Percentiles rank a stretch among this genome's conserved stretches.
Evolutionary conservation across 1,140 invertebrate genomes (phyloP).

Genomic region (Sesamia nonagrioides): DNA sequence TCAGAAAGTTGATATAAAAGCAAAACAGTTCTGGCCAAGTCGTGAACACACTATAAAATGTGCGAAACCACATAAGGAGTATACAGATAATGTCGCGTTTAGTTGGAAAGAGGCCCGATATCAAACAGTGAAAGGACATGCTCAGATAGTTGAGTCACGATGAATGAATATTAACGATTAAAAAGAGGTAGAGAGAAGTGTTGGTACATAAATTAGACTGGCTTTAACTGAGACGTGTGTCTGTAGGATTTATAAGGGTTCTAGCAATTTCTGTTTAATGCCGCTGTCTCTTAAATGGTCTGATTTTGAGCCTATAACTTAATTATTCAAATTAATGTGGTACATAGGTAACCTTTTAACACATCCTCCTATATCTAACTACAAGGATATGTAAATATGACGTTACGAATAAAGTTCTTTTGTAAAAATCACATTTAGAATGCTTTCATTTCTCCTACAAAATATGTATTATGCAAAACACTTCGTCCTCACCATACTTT

Average conservation of each 20-base stretch:
- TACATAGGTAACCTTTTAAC: too few species aligned
- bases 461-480: too few species aligned
- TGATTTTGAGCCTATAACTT: background rate
- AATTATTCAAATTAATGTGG: too few species aligned
- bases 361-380: too few species aligned
- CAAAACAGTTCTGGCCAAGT: background rate
- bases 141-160: background rate
- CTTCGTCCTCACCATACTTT: too few species aligned
- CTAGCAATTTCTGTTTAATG: background rate
- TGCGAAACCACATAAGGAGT: constrained; percentile 20
- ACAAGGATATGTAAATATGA: too few species aligned
- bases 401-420: too few species aligned
- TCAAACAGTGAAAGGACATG: constrained; percentile 4
- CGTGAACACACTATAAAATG: constrained; percentile 10
- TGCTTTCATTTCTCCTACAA: too few species aligned
- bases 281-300: background rate
- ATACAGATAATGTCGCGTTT: background rate
- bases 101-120: constrained; percentile 1
- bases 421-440: too few species aligned
- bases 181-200: background rate
- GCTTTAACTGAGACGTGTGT: background rate
- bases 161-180: background rate
- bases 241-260: background rate
- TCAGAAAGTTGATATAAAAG: constrained; percentile 7
- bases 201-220: background rate